These are phyloP conservation scores for Xerus inauris DNA, from an alignment of 2,113 vertebrate species.

Conservation along the genomic window DNA sequence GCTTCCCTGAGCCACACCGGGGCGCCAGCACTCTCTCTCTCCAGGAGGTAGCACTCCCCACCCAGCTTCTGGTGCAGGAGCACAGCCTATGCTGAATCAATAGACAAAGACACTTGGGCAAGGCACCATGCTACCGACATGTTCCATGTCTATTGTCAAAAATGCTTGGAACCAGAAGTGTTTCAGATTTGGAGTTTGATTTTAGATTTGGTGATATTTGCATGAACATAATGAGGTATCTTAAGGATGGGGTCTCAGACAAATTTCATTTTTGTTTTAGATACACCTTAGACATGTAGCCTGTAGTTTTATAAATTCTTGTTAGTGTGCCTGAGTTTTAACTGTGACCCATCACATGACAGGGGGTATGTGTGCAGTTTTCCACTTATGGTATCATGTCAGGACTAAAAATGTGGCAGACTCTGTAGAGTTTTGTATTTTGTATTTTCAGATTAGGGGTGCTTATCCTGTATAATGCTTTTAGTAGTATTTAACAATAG, in stretches of 20 bases:
- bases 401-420: background rate
- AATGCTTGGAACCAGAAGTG: background rate
- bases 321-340: background rate
- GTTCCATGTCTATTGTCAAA: background rate
- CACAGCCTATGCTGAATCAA: accelerated
- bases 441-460: background rate
- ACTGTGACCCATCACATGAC: background rate
- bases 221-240: too few relatives aligned
- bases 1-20: background rate
- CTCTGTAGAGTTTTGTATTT: background rate
- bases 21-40: constrained; percentile 59
- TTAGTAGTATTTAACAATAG: background rate
- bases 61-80: accelerated
- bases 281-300: too few relatives aligned
- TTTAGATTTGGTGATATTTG: background rate
- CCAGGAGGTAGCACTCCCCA: background rate
- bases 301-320: background rate
- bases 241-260: background rate
- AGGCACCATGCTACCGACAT: background rate
- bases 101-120: accelerated
- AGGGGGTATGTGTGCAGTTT: background rate
- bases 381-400: background rate
- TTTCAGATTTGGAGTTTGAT: background rate
- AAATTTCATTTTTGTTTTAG: background rate
- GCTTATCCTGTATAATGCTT: background rate